Conservation (phyloP, 2,113 vertebrate genomes). For the Cavia aperea region DNA sequence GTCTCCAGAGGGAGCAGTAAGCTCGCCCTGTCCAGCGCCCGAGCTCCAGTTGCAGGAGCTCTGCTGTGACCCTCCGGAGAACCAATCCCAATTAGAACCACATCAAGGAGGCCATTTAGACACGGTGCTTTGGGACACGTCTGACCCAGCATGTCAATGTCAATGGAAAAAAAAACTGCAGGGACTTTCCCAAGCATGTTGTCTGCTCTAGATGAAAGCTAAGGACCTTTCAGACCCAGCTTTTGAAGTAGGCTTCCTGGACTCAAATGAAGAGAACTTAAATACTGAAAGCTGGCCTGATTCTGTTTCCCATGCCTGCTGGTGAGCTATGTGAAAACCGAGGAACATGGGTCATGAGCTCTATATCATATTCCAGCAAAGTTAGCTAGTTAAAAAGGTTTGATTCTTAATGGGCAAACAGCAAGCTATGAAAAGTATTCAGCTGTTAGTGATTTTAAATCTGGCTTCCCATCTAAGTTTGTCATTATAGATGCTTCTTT, state of each 20-base stretch:
- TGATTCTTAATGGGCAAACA: constrained; percentile 4
- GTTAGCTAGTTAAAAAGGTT: constrained; percentile 30
- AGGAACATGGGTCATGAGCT: not conserved
- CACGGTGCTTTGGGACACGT: constrained; percentile 46
- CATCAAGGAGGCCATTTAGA: constrained; percentile 71
- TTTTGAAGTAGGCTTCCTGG: constrained; percentile 70
- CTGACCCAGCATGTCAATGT: constrained; percentile 68
- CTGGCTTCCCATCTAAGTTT: constrained; percentile 37
- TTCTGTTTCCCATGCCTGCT: not conserved
- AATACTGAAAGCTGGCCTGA: constrained; percentile 30
- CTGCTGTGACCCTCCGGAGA: constrained; percentile 57
- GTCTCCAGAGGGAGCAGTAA: constrained; percentile 47
- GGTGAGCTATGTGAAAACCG: not conserved
- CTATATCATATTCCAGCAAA: constrained; percentile 17
- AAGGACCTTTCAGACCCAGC: constrained; percentile 64
- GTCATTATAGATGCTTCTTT: not conserved
- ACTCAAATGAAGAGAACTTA: constrained; percentile 40
- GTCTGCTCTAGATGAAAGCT: constrained; percentile 73
- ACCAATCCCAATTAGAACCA: constrained; percentile 62
- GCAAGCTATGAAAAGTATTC: constrained; percentile 22
- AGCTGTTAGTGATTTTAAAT: constrained; percentile 49
- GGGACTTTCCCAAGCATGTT: constrained; percentile 66
- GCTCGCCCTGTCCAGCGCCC: constrained; percentile 19
- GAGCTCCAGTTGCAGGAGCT: constrained; percentile 8
- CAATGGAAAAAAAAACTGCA: constrained; percentile 59